Base-by-base conservation (phyloP, 2,113 vertebrate species). In the Dromaius novaehollandiae region DNA sequence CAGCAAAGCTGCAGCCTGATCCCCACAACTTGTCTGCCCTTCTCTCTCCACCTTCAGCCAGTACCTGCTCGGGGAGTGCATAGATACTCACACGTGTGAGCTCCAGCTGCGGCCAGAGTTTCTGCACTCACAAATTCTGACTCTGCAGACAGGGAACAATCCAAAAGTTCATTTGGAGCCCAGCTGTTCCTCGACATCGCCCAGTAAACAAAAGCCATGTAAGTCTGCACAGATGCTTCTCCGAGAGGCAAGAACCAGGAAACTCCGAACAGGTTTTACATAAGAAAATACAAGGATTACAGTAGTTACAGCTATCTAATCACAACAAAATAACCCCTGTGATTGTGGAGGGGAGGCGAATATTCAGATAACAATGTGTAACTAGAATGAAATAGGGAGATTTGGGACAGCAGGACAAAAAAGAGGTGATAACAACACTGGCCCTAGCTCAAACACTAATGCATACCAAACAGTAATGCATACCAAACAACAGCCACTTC, bases 301-400 rank as follows among this genome's bases (percentile, higher is more conserved):
- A 73, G n/a, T 76, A 77, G 65, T 61, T 93, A 92, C 75, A 91
- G 6, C 22, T 79, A 51, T 38, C 68, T 92, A 93, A 94, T 87
- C 84, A 76, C 84, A 92, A 73, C 74, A 95, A 53, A 95, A 74
- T 92, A 92, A 96, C 89, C 78, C 58, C 53, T 40, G 20, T 68
- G 74, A 65, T 81, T 50, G 19, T 7, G 58, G 70, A 89, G 46
- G 53, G 56, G 17, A 87, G 53, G 53, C 74, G 74, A 80, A 44
- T 22, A 58, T 85, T 88, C 81, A 80, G 20, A 95, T 36, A 66
- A 56, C 58, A 71, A 91, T 3, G 0, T 32, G 12, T 11, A 50
- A 86, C 82, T 93, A 78, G 78, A 80, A 88, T 66, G 58, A 94
- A 94, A 42, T 34, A 53, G 63, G 46, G 74, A 91, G 44, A 91